Evolutionary conservation across 2,797 vertebrate genomes (phyloP).

Genomic region (Propithecus perrieri): DNA sequence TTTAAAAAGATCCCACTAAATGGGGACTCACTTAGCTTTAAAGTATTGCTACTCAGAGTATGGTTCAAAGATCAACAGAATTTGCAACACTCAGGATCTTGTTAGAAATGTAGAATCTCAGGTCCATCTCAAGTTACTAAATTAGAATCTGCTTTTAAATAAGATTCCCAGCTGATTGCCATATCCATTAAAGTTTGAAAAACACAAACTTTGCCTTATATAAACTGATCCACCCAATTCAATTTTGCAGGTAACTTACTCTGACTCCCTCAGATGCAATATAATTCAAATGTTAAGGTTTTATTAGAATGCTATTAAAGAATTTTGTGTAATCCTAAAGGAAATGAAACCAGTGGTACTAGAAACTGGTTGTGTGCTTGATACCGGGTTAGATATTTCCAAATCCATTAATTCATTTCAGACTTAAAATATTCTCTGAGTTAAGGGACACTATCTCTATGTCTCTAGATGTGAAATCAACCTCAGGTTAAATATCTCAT

Average conservation of each 20-base stretch:
- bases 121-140: background rate
- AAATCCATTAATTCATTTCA: background rate
- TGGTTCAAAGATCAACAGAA: background rate
- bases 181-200: background rate
- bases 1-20: background rate
- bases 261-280: background rate
- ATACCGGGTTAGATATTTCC: background rate
- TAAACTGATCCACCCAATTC: background rate
- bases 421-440: background rate
- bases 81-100: background rate
- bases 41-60: background rate
- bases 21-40: background rate
- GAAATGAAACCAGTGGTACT: background rate
- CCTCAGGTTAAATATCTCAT: background rate
- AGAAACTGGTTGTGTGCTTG: background rate
- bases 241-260: background rate
- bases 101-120: background rate
- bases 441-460: background rate
- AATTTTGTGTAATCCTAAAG: background rate
- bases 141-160: slow-evolving; percentile 20
- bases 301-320: background rate
- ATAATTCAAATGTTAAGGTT: background rate
- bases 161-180: background rate
- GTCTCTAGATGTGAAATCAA: background rate
- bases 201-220: background rate